phyloP scores from a whole-genome alignment of 2,113 vertebrate species.

The Vombatus ursinus region DNA sequence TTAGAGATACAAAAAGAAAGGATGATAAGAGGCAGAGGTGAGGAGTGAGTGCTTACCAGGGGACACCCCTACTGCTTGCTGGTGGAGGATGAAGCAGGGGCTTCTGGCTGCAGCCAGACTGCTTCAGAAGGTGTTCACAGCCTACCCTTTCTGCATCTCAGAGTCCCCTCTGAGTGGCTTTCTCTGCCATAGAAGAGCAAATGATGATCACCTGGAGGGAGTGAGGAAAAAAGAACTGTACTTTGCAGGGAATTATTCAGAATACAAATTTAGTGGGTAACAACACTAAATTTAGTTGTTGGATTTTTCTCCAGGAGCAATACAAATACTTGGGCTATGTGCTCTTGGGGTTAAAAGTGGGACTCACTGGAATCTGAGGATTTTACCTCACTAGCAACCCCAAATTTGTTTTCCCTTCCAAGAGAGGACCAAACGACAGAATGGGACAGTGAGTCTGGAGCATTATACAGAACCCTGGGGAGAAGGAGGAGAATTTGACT shows the following conservation, averaged over 20 bases:
- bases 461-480: background rate
- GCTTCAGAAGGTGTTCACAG: no score
- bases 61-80: background rate
- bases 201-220: no score
- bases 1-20: background rate
- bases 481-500: background rate
- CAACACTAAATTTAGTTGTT: no score
- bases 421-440: background rate
- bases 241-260: no score
- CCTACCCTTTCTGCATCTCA: background rate
- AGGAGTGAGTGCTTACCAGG: background rate
- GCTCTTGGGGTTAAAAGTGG: no score
- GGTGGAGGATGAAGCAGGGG: background rate
- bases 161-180: background rate
- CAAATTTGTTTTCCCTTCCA: background rate
- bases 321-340: no score
- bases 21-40: background rate
- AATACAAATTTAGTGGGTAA: no score
- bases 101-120: background rate
- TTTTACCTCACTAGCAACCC: background rate
- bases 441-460: background rate
- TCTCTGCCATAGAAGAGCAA: no score
- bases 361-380: no score
- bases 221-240: no score
- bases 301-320: no score